Evolutionary conservation across 2,113 vertebrate species (phyloP).

Genomic region (Osmerus eperlanus): DNA sequence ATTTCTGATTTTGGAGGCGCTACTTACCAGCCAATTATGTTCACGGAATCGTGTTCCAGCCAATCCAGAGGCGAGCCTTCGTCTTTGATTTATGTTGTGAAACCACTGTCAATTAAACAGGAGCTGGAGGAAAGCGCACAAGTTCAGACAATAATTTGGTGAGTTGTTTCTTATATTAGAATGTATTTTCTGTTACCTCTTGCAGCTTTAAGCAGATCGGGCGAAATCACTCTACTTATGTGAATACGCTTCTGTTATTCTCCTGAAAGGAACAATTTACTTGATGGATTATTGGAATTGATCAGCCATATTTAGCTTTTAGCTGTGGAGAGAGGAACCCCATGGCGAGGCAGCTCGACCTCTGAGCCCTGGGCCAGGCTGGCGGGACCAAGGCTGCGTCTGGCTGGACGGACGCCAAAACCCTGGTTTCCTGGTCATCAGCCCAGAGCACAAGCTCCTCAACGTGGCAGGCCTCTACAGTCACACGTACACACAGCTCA

Average conservation of each 20-base stretch:
- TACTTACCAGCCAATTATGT: too few relatives aligned
- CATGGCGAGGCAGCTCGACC: slow-evolving; percentile 22
- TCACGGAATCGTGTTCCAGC: too few relatives aligned
- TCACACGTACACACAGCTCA: not conserved
- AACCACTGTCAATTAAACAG: too few relatives aligned
- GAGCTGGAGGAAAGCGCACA: too few relatives aligned
- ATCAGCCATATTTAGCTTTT: slow-evolving; percentile 34
- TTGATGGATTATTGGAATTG: slow-evolving; percentile 59
- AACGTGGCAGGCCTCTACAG: slow-evolving; percentile 45
- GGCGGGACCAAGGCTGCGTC: slow-evolving; percentile 25
- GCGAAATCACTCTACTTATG: slow-evolving; percentile 19
- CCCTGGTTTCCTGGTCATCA: slow-evolving; percentile 30
- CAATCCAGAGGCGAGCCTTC: too few relatives aligned
- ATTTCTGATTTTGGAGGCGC: too few relatives aligned
- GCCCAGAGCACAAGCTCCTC: slow-evolving; percentile 33
- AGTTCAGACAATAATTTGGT: too few relatives aligned
- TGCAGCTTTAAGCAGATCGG: too few relatives aligned
- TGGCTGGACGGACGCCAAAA: slow-evolving; percentile 51
- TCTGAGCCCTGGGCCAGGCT: slow-evolving; percentile 35
- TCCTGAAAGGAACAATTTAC: slow-evolving; percentile 34
- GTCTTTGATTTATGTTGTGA: too few relatives aligned
- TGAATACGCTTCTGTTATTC: slow-evolving; percentile 22
- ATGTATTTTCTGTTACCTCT: too few relatives aligned
- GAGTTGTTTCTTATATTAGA: too few relatives aligned
- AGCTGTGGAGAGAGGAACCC: slow-evolving; percentile 33